Evolutionary conservation across 2,888 invertebrate genomes (phyloP), one percentile per base, ranked within the genome.

Genomic region (Apamea monoglypha): DNA sequence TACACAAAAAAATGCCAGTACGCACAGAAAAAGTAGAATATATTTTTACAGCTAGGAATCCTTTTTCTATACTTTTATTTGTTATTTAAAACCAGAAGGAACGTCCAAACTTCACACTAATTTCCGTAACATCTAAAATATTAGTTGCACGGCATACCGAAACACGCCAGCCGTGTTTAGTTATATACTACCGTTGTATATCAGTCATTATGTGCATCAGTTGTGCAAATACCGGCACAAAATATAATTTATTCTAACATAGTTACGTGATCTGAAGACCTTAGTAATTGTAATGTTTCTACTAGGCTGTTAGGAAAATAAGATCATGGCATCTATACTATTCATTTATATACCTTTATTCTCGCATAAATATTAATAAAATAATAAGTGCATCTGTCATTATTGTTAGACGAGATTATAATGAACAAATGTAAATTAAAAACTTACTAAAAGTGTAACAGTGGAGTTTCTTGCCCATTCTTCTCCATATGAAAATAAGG

Each of bases 201-300:
- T 1, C 36, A 63, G 44, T 63, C n/a, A 59, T 74, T 56, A 74
- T 68, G 71, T 78, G 72, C 74, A 78, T 74, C 63, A 44, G 73
- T 82, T 72, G 74, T 72, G 82, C 74, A 82, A 74, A 81, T 74
- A 21, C 8, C 1, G 2, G 47, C 59, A 61, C 25, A 67, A 53
- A 53, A 61, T 32, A 40, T 29, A 21, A 18, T 6, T 12, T 3
- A 40, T 14, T 18, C 18, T 44, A n/a, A 44, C 4, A 32, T 68
- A 16, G 6, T 50, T 47, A 69, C 47, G 69, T 21, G 29, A 50
- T 32, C 47, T 14, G 14, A 50, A 5, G 1, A 25, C 69, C 32
- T 32, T 32, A 32, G 69, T 32, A 69, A 50, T 50, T 50, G 16
- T 50, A 25, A 1, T 32, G 10, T 29, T 29, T 29, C 3, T 63